A percentile compares a stretch with the other conserved stretches of the same genome.
Evolutionary conservation across 2,888 invertebrate species (phyloP).

Genomic region (Eustalomyia histrio): DNA sequence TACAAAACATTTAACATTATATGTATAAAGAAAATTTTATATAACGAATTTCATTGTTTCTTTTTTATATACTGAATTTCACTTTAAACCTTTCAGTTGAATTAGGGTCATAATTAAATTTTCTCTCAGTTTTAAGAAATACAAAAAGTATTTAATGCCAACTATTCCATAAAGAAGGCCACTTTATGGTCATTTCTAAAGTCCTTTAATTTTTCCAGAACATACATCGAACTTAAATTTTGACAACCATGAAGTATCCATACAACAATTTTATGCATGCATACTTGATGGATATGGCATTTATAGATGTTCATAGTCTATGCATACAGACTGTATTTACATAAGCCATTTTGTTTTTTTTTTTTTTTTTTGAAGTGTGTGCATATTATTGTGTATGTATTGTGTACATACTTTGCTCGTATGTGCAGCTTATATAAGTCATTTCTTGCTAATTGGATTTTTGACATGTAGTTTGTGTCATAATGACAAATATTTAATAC

Average conservation of each 20-base stretch:
- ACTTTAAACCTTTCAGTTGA: too few relatives aligned
- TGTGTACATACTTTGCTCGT: slow-evolving; percentile 6
- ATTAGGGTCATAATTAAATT: too few relatives aligned
- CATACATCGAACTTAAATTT: neutral
- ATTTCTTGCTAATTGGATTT: slow-evolving; percentile 63
- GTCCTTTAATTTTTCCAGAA: neutral
- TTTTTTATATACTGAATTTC: too few relatives aligned
- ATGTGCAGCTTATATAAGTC: slow-evolving; percentile 25
- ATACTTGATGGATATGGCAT: neutral
- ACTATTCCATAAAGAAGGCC: neutral
- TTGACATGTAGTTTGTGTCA: slow-evolving; percentile 57
- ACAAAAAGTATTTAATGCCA: too few relatives aligned
- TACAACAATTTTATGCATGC: neutral
- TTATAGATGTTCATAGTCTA: neutral
- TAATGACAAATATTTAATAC: slow-evolving; percentile 52
- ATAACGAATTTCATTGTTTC: too few relatives aligned
- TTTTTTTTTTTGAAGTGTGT: neutral
- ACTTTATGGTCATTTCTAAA: neutral
- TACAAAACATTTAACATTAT: too few relatives aligned
- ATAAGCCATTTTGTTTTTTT: slow-evolving; percentile 22
- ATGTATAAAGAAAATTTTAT: too few relatives aligned
- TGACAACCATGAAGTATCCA: slow-evolving; percentile 4
- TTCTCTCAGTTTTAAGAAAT: too few relatives aligned
- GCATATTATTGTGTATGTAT: neutral
- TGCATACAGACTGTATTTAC: slow-evolving; percentile 25